These are phyloP conservation scores for Lingula anatina DNA, from an alignment of 2,888 invertebrate species.

Conservation along the genomic window DNA sequence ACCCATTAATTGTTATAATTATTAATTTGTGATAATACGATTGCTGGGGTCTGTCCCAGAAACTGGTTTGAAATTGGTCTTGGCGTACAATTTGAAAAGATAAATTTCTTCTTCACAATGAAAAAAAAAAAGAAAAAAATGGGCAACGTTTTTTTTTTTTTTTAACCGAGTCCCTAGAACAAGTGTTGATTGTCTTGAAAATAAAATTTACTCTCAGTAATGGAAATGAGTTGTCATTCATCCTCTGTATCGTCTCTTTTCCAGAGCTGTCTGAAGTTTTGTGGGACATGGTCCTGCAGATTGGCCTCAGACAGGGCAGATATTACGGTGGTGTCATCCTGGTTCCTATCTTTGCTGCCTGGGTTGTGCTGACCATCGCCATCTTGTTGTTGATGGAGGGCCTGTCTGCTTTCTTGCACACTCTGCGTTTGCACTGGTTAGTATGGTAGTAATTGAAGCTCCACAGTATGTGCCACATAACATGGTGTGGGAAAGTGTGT, in stretches of 20 bases:
- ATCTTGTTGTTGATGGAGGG: slow-evolving; percentile 99
- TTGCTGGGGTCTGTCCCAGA: neutral
- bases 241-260: slow-evolving; percentile 8
- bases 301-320: slow-evolving; percentile 65
- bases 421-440: slow-evolving; percentile 93
- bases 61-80: neutral
- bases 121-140: too few relatives aligned
- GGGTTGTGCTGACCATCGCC: slow-evolving; percentile 87
- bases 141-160: too few relatives aligned
- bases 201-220: neutral
- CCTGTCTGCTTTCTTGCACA: slow-evolving; percentile 96
- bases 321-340: slow-evolving; percentile 61
- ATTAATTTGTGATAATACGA: neutral
- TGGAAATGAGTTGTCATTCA: neutral
- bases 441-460: too few relatives aligned
- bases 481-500: too few relatives aligned
- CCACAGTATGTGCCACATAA: too few relatives aligned
- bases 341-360: slow-evolving; percentile 84
- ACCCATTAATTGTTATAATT: too few relatives aligned
- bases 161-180: too few relatives aligned
- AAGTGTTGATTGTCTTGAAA: neutral
- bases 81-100: neutral
- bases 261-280: slow-evolving; percentile 83
- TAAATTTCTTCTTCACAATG: too few relatives aligned
- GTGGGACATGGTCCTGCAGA: slow-evolving; percentile 72